These are phyloP conservation scores for Euclidia mi DNA, from an alignment of 2,888 invertebrate genomes.

Conservation along the genomic window DNA sequence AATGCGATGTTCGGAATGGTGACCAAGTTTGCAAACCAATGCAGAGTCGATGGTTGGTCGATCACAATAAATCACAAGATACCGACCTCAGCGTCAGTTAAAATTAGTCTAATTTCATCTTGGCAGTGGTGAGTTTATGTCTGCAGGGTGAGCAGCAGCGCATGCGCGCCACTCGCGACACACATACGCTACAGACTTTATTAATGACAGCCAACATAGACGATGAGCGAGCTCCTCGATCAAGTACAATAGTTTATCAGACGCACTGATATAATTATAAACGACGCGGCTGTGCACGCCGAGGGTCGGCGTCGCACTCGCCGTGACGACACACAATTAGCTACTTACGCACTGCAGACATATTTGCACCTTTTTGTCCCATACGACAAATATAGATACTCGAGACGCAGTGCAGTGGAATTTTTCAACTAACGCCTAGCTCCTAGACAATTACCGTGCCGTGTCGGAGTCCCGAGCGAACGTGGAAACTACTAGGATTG, in stretches of 20 bases:
- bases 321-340: slow-evolving; percentile 58
- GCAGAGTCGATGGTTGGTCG: slow-evolving; percentile 45
- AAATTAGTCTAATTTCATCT: slow-evolving; percentile 80
- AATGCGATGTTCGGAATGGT: slow-evolving; percentile 31
- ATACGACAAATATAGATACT: slow-evolving; percentile 55
- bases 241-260: slow-evolving; percentile 28
- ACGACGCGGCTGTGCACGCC: slow-evolving; percentile 25
- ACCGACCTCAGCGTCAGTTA: slow-evolving; percentile 66
- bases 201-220: slow-evolving; percentile 41
- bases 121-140: slow-evolving; percentile 66
- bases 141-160: slow-evolving; percentile 48
- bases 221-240: slow-evolving; percentile 27
- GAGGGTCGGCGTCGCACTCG: slow-evolving; percentile 35
- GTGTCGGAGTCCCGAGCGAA: neutral
- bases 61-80: slow-evolving; percentile 60
- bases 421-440: slow-evolving; percentile 27
- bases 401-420: slow-evolving; percentile 39
- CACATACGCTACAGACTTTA: slow-evolving; percentile 52
- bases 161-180: slow-evolving; percentile 58
- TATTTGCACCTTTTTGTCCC: slow-evolving; percentile 55
- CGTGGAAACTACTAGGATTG: slow-evolving; percentile 10
- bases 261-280: slow-evolving; percentile 35
- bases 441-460: slow-evolving; percentile 20
- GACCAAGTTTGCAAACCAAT: slow-evolving; percentile 13
- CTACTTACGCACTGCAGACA: slow-evolving; percentile 59